Base-by-base conservation (phyloP, 2,113 vertebrate genomes). In the Amazona guildingii region DNA sequence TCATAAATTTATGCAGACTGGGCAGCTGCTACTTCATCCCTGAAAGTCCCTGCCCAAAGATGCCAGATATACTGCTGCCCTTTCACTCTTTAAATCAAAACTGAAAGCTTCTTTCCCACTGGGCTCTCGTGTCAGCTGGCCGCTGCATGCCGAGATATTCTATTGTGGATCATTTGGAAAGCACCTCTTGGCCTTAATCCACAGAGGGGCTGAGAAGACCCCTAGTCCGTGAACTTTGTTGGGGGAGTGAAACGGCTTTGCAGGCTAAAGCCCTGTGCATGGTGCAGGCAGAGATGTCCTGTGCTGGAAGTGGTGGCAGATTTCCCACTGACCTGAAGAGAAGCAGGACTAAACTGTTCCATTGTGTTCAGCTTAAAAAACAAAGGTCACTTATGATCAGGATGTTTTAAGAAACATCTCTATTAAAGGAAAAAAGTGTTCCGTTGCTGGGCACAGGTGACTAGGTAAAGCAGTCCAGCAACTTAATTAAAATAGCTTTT, bases 51-150 rank as follows among this genome's bases (percentile, higher is more conserved):
- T 94, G 76, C 33, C 79, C 82, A 62, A 69, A 91, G 67, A 85
- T 95, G 67, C 84, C 87, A 84, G 76, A 69, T 57, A 94, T 92
- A 78, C 84, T 92, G 63, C 62, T 95, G 29, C 51, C 52, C 81
- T 95, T 79, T 93, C 83, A 83, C 63, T 93, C 76, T 95, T 94
- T 94, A 91, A 88, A 96, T 94, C 94, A 95, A 83, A 76, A 88
- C 62, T 62, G 49, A 92, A 95, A 91, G 54, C 81, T 88, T 31
- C 31, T 86, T 91, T 92, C 86, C 59, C 86, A 64, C 67, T 68
- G 73, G 44, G 86, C 68, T 94, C 63, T 96, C 37, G 49, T 82
- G 59, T 93, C 80, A 95, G 66, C 62, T 80, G 87, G 54, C 24
- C 7, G 33, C 78, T 85, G 73, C 49, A 25, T 72, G 63, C 74